Evolutionary conservation across 2,113 vertebrate species (phyloP).

Genomic region (Furnarius figulus): DNA sequence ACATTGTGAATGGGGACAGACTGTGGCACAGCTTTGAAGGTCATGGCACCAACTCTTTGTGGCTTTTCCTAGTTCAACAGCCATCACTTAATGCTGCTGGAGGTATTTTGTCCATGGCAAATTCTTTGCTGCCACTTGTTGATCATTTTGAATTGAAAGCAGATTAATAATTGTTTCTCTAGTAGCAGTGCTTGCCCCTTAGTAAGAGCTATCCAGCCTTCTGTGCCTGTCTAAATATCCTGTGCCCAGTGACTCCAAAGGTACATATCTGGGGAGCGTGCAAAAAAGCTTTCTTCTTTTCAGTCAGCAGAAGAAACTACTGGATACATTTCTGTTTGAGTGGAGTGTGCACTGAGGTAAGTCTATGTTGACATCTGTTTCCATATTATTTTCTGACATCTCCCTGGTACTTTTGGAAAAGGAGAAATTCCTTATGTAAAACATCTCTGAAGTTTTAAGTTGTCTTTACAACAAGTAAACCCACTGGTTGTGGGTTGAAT

Average conservation of each 20-base stretch:
- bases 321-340: not conserved
- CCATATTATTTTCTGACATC: not conserved
- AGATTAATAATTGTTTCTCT: not conserved
- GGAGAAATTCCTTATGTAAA: not conserved
- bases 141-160: not conserved
- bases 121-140: not conserved
- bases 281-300: constrained; percentile 5
- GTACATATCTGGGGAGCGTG: not conserved
- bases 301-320: not conserved
- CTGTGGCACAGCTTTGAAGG: not conserved
- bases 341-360: not conserved
- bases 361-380: not conserved
- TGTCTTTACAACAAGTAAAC: too few species aligned
- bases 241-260: not conserved
- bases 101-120: constrained; percentile 3
- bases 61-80: not conserved
- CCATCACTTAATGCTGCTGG: not conserved
- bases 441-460: not conserved
- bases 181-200: not conserved
- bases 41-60: not conserved
- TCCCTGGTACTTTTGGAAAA: not conserved
- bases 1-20: not conserved
- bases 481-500: not conserved
- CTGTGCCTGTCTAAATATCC: not conserved
- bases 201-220: not conserved